These are phyloP conservation scores for Eristalis intricaria DNA, from an alignment of 2,888 invertebrate species.

Conservation along the genomic window DNA sequence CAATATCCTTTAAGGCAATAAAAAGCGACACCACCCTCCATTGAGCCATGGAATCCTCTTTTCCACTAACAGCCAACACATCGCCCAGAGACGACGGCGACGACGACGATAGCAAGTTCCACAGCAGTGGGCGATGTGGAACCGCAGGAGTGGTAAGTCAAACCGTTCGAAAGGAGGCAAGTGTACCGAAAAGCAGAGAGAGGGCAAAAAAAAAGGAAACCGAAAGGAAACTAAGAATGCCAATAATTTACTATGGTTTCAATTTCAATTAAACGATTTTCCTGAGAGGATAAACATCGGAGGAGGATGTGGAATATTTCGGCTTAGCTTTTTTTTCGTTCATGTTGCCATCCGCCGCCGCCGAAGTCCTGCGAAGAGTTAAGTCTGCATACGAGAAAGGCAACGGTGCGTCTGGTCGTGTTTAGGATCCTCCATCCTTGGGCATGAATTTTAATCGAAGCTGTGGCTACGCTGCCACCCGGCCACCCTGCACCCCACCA, in stretches of 20 bases:
- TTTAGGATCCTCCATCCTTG: conserved; percentile 40
- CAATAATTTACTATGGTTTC: conserved; percentile 68
- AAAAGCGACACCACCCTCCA: conserved; percentile 46
- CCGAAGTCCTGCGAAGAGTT: conserved; percentile 1
- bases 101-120: not conserved
- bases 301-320: conserved; percentile 29
- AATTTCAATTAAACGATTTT: conserved; percentile 69
- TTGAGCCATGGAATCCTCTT: conserved; percentile 19
- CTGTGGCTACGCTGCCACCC: conserved; percentile 19
- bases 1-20: conserved; percentile 61
- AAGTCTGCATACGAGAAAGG: conserved; percentile 5
- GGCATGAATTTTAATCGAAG: conserved; percentile 39
- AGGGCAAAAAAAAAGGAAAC: not conserved
- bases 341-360: not conserved
- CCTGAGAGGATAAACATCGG: conserved; percentile 51
- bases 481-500: not conserved
- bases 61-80: not conserved
- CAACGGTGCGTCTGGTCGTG: conserved; percentile 37
- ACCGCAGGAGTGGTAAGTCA: conserved; percentile 54
- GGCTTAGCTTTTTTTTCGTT: not conserved
- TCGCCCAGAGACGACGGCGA: not conserved
- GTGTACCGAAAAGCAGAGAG: not conserved
- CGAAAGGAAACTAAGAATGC: conserved; percentile 51
- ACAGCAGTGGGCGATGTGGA: not conserved
- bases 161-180: conserved; percentile 23